Evolutionary conservation across 2,113 vertebrate species (phyloP), one percentile per base, ranked within the genome.

Genomic region (Cololabis saira): DNA sequence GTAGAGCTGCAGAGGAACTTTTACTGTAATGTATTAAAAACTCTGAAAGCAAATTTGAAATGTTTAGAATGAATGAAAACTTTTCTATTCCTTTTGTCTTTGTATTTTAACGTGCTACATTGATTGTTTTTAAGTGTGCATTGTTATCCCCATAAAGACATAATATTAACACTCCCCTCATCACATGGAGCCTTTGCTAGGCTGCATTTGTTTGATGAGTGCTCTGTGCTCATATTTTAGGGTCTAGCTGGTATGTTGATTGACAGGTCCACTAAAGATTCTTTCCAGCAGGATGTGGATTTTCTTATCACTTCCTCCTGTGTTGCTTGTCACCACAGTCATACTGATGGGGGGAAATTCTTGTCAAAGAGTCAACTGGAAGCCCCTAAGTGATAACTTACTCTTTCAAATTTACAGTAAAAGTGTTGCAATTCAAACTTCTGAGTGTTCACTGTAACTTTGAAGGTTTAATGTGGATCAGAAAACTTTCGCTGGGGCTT

Each of bases 231-330:
- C n/a, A n/a, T n/a, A n/a, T n/a, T n/a, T n/a, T 37, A 10, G 47
- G 42, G 61, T 62, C 24, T 40, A 51, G 24, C 59, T 52, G 66
- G 15, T 15, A 2, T 51, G 66, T 52, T 80, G 81, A 88, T 77
- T 74, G 85, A 80, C 80, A 79, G 33, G 37, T 13, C 42, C 59
- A 22, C 50, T 61, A 71, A 62, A 81, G 44, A 69, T 64, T 57
- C 53, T 13, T 57, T 61, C 21, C 30, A 61, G 57, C 78, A 63
- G 86, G 79, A 88, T 81, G 77, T 71, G 45, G 48, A 47, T 78
- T 61, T 78, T 70, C 84, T 85, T 89, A 87, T 89, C 87, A 81
- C 69, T 83, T 89, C 87, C 84, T 76, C 49, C 79, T 67, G 52
- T 43, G 58, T 65, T 63, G 45, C 33, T 47, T 54, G 12, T 12